Evolutionary conservation across 2,113 vertebrate species (phyloP).

Genomic region (Tychaedon coryphoeus): DNA sequence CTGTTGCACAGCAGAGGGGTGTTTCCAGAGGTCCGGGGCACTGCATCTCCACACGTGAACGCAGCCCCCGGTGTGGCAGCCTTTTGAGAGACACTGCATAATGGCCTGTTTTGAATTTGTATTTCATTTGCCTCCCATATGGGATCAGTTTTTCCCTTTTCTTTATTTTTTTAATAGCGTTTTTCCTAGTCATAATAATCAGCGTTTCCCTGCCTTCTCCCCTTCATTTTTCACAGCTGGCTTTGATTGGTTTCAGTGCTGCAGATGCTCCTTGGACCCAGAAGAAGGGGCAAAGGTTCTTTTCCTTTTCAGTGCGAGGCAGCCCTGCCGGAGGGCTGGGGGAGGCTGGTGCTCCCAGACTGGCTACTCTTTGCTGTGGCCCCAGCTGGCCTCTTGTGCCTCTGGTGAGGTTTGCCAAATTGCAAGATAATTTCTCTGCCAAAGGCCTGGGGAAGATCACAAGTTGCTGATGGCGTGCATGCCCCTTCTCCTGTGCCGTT

Average conservation of each 20-base stretch:
- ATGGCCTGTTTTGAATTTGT: conserved; percentile 37
- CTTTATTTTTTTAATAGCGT: conserved; percentile 66
- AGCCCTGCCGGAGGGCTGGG: not conserved
- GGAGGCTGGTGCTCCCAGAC: not conserved
- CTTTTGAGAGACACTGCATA: not conserved
- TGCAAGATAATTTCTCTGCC: conserved; percentile 8
- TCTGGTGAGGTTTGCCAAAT: conserved; percentile 39
- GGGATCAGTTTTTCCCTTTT: conserved; percentile 51
- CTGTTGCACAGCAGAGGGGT: fast-evolving
- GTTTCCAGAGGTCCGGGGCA: not conserved
- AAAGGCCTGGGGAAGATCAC: conserved; percentile 27
- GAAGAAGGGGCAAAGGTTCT: conserved; percentile 45
- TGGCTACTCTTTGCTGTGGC: not conserved
- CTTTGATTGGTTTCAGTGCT: conserved; percentile 69
- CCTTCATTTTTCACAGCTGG: conserved; percentile 71
- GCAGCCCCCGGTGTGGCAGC: not conserved
- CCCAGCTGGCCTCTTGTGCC: not conserved
- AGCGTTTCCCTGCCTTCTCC: conserved; percentile 9
- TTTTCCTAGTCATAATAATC: conserved; percentile 71
- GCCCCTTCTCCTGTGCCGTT: not conserved
- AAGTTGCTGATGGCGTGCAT: not conserved
- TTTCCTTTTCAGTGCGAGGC: not conserved
- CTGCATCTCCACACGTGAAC: not conserved
- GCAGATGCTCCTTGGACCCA: conserved; percentile 22
- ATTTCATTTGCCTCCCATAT: conserved; percentile 1